phyloP scores from a whole-genome alignment of 2,113 vertebrate genomes.

The Montifringilla adamsi region DNA sequence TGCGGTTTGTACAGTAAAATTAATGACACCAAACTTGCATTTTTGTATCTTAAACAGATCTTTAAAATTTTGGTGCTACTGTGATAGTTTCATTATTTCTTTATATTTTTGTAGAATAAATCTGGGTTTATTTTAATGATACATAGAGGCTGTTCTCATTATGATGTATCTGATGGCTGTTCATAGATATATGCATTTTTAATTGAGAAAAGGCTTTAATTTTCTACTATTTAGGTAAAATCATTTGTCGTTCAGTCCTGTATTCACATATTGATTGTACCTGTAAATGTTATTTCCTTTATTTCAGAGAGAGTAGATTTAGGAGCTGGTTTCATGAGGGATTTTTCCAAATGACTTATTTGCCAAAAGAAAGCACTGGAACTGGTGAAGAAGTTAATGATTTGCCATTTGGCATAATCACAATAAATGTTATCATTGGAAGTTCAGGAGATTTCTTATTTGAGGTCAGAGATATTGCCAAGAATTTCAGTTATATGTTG shows the following conservation, averaged over 20 bases:
- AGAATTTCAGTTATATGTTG: not conserved
- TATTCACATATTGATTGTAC: not conserved
- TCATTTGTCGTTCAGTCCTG: not conserved
- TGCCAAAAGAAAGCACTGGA: not conserved
- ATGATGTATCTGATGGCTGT: not conserved
- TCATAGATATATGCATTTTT: not conserved
- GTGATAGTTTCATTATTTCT: not conserved
- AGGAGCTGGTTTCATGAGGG: not conserved
- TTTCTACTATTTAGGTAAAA: not conserved
- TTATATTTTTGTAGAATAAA: not conserved
- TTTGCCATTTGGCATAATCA: not conserved
- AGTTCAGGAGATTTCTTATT: not conserved
- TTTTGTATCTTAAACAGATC: not conserved
- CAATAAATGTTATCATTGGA: not conserved
- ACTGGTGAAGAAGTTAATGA: not conserved
- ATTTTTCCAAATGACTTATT: constrained; percentile 3
- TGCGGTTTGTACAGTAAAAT: not conserved
- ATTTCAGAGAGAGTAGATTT: not conserved
- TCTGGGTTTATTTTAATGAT: not conserved
- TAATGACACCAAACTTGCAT: not conserved
- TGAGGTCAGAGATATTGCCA: not conserved
- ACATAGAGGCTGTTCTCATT: not conserved
- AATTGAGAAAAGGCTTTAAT: not conserved
- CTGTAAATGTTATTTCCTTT: not conserved
- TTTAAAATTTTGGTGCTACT: not conserved